Base-by-base conservation (phyloP, 2,797 vertebrate genomes). In the Lepus townsendii region DNA sequence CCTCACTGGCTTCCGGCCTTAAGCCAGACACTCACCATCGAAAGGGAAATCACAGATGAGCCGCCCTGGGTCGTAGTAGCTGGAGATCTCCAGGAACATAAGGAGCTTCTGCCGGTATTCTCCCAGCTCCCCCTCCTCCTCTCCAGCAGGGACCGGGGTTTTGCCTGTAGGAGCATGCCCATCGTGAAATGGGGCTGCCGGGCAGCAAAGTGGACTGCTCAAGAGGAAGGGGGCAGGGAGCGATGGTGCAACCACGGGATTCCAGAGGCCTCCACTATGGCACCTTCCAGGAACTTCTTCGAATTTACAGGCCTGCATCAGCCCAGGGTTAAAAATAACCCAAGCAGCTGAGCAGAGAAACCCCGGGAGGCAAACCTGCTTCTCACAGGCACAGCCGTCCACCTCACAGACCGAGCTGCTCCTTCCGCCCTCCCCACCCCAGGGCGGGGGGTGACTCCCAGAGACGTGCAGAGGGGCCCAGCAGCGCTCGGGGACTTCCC, bases 41-140 rank as follows among this genome's bases (percentile, higher is more conserved):
- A 99, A 99, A 86, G 99, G 99, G 85, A 99, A 99, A 97, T 99
- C 99, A 50, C 99, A 99, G 97, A 99, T 99, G 94, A 99, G 99
- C 82, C 98, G 98, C 72, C 98, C 98, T 10, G 99, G 99, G 88
- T 99, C 99, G 30, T 99, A 99, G 97, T 98, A 98, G 97, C 93
- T 98, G 3, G 99, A 99, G 96, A 99, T 98, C 88, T 99, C 99
- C 96, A 99, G 97, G 96, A 99, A 99, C 27, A 97, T 98, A 3
- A 99, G 98, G 78, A 99, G 99, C 84, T 99, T 99, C 91, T 98
- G 98, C 50, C 99, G 98, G 96, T 98, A 99, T 94, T 99, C 99
- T 72, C 99, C 99, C 69, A 99, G 98, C 13, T 99, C 99, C 2
- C 99, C 99, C 11, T 98, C 98, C 97, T 99, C 99, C 63, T 99